Evolutionary conservation across 2,888 invertebrate species (phyloP), one percentile per base, ranked within the genome.

Genomic region (Adelognathus sp.): DNA sequence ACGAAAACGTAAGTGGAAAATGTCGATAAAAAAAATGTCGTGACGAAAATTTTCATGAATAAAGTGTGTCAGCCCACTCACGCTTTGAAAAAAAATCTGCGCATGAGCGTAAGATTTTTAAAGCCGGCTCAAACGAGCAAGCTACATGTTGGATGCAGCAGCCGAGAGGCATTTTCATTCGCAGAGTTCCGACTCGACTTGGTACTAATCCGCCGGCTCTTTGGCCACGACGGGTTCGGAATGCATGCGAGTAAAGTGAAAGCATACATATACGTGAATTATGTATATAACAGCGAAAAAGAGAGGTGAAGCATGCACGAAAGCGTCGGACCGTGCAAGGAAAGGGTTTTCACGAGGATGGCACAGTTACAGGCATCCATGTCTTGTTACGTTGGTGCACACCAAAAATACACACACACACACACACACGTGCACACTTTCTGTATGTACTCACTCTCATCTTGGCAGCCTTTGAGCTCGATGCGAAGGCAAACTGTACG

Each of bases 401-500:
- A 3, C n/a, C 50, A 33, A n/a, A 11, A 11, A 14, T 4, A 6
- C 36, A n/a, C 5, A 21, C 21, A 56, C 16, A 6, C 11, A 18
- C 3, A 21, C 7, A 31, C 14, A 3, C 3, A n/a, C 27, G 14
- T 36, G 11, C 21, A 27, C 2, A 31, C 21, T 44, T 4, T 60
- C 14, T 46, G 14, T 16, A 61, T 79, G 33, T 83, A 90, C 93
- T 93, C 90, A 95, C 95, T 95, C 87, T 93, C 93, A 89, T 95
- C 95, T 29, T 92, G 91, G 90, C 96, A 96, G 54, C 96, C 96
- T 83, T 94, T 94, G 61, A 96, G 91, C 89, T 96, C 96, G 78
- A 96, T 93, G 66, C 96, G 92, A 86, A 96, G 93, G 90, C 96
- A 96, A 71, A 96, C 95, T 2, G 95, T 96, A 76, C 96, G 92